These are phyloP conservation scores for Chouioia cunea DNA, from an alignment of 2,888 invertebrate species.

Conservation along the genomic window DNA sequence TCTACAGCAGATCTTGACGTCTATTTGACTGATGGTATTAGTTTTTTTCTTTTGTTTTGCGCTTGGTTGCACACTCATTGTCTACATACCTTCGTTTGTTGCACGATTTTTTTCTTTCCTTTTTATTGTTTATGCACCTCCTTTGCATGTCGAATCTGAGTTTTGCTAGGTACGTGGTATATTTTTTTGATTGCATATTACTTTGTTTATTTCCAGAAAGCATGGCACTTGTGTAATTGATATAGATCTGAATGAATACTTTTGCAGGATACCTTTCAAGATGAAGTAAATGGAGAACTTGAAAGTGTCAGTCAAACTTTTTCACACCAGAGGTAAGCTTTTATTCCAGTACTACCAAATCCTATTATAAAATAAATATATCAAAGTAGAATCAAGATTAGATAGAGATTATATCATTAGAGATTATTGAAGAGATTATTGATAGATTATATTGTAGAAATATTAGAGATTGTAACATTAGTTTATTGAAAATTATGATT, in stretches of 20 bases:
- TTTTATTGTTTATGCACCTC: not conserved
- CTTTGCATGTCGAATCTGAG: not conserved
- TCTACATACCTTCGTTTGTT: too few species aligned
- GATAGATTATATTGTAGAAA: too few species aligned
- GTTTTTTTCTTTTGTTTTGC: not conserved
- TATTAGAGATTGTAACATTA: too few species aligned
- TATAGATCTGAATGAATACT: not conserved
- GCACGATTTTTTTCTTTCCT: not conserved
- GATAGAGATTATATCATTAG: too few species aligned
- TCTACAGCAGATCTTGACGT: not conserved
- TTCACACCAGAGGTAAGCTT: slow-evolving; percentile 38
- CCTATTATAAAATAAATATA: too few species aligned
- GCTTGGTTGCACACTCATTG: too few species aligned
- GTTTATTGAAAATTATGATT: too few species aligned
- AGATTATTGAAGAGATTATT: too few species aligned
- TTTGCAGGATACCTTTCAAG: slow-evolving; percentile 37
- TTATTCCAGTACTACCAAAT: not conserved
- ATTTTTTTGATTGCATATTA: not conserved
- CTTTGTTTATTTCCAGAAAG: not conserved
- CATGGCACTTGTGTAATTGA: not conserved
- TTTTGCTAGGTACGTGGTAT: not conserved
- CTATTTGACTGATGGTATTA: slow-evolving; percentile 25
- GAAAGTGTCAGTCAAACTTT: slow-evolving; percentile 25
- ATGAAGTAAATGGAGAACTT: slow-evolving; percentile 47
- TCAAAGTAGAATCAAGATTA: too few species aligned